A percentile compares a stretch with the other conserved stretches of the same genome.
Conservation (phyloP, 2,888 invertebrate genomes). For the Eupeodes latifasciatus region DNA sequence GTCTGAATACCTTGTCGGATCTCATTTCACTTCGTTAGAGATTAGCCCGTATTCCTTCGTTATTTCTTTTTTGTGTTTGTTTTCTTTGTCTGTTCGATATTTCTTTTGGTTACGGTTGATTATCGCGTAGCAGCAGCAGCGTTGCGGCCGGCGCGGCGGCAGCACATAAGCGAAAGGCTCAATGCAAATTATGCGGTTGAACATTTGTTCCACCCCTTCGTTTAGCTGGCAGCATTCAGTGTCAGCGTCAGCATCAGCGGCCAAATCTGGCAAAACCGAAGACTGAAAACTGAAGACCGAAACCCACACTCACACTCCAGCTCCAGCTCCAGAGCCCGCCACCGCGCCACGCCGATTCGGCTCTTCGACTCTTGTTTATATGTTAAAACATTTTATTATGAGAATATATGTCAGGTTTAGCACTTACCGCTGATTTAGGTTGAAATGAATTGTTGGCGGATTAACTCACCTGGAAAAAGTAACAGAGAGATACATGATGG, state of each 20-base stretch:
- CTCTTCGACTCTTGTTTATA: slow-evolving; percentile 66
- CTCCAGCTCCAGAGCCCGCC: neutral
- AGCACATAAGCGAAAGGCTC: slow-evolving; percentile 22
- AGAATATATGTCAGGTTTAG: slow-evolving; percentile 76
- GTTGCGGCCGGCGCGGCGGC: neutral
- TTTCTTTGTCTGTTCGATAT: slow-evolving; percentile 19
- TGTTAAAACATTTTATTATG: slow-evolving; percentile 75
- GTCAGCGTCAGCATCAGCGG: neutral
- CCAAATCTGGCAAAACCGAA: slow-evolving; percentile 11
- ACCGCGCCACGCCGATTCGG: neutral
- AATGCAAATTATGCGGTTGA: slow-evolving; percentile 75
- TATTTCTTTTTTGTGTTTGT: neutral
- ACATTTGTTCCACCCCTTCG: slow-evolving; percentile 61
- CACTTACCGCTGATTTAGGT: slow-evolving; percentile 76
- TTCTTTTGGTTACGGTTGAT: slow-evolving; percentile 66
- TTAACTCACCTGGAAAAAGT: slow-evolving; percentile 75
- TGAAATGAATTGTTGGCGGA: slow-evolving; percentile 75
- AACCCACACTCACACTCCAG: slow-evolving; percentile 41
- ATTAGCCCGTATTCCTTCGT: slow-evolving; percentile 41
- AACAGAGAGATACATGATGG: slow-evolving; percentile 19
- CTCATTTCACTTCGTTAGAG: slow-evolving; percentile 74
- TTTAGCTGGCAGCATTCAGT: slow-evolving; percentile 36
- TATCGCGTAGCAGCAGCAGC: slow-evolving; percentile 55
- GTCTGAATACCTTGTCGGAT: slow-evolving; percentile 67
- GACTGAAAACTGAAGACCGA: slow-evolving; percentile 36